Evolutionary conservation across 2,888 invertebrate species (phyloP).

Genomic region (Spodoptera exigua): DNA sequence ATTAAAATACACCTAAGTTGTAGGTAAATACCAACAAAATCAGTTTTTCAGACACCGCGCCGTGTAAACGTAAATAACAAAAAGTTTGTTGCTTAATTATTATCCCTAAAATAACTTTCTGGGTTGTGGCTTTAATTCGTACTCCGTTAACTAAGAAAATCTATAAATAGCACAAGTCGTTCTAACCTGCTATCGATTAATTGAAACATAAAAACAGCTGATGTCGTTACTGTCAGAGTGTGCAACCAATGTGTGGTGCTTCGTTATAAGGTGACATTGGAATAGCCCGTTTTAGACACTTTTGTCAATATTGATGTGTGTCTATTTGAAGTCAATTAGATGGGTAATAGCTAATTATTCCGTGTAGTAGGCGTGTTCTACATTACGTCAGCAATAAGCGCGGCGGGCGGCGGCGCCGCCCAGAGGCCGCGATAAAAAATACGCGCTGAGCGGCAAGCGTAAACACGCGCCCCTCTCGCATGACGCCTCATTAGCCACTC

Average conservation of each 20-base stretch:
- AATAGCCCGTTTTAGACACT: constrained; percentile 28
- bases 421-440: constrained; percentile 78
- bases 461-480: constrained; percentile 87
- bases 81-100: constrained; percentile 24
- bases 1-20: constrained; percentile 5
- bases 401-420: constrained; percentile 68
- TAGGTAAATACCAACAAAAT: constrained; percentile 7
- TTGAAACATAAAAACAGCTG: no score
- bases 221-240: constrained; percentile 1
- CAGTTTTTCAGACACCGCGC: constrained; percentile 15
- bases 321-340: constrained; percentile 54
- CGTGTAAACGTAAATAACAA: constrained; percentile 16
- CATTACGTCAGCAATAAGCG: constrained; percentile 69
- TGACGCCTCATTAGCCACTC: constrained; percentile 89
- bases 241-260: constrained; percentile 8
- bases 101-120: constrained; percentile 13
- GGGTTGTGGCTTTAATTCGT: constrained; percentile 3
- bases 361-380: constrained; percentile 71
- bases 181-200: no score
- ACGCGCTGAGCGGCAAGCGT: constrained; percentile 74
- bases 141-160: neutral
- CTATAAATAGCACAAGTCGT: no score
- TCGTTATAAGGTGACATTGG: constrained; percentile 13
- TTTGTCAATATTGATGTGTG: constrained; percentile 33
- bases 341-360: constrained; percentile 65